Evolutionary conservation across 2,888 invertebrate species (phyloP).

Genomic region (Pilophorus perplexus): DNA sequence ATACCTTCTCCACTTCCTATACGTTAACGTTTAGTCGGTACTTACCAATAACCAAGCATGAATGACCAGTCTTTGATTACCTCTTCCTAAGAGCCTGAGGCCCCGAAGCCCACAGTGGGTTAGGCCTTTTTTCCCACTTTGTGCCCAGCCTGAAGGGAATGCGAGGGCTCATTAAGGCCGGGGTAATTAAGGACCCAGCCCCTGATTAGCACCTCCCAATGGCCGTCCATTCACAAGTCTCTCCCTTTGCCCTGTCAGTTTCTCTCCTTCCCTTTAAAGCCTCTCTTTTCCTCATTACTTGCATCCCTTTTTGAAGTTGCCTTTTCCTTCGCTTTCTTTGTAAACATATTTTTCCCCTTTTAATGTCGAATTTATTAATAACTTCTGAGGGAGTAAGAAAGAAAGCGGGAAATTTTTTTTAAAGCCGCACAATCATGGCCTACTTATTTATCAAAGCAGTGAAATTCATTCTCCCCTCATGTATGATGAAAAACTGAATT

Average conservation of each 20-base stretch:
- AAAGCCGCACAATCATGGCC: too few species aligned
- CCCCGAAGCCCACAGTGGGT: background rate
- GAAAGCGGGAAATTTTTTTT: too few species aligned
- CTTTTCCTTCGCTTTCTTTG: slow-evolving; percentile 6
- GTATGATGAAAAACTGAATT: too few species aligned
- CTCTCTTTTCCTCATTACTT: slow-evolving; percentile 29
- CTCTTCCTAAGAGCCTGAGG: background rate
- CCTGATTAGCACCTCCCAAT: slow-evolving; percentile 28
- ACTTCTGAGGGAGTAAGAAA: too few species aligned
- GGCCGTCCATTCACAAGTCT: slow-evolving; percentile 16
- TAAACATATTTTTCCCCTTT: background rate
- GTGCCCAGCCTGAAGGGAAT: background rate
- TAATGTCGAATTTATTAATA: too few species aligned
- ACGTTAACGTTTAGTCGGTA: too few species aligned
- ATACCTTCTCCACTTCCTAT: too few species aligned
- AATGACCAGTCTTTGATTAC: slow-evolving; percentile 6
- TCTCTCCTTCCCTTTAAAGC: too few species aligned
- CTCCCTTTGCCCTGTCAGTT: slow-evolving; percentile 4
- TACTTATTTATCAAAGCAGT: too few species aligned
- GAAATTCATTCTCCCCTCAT: too few species aligned
- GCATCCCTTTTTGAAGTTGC: slow-evolving; percentile 25
- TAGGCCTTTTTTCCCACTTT: background rate
- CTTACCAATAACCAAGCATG: too few species aligned
- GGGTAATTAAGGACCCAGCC: slow-evolving; percentile 14
- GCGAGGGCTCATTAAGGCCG: slow-evolving; percentile 20